phyloP scores from a whole-genome alignment of 2,888 invertebrate species.

The Prosapia bicincta region DNA sequence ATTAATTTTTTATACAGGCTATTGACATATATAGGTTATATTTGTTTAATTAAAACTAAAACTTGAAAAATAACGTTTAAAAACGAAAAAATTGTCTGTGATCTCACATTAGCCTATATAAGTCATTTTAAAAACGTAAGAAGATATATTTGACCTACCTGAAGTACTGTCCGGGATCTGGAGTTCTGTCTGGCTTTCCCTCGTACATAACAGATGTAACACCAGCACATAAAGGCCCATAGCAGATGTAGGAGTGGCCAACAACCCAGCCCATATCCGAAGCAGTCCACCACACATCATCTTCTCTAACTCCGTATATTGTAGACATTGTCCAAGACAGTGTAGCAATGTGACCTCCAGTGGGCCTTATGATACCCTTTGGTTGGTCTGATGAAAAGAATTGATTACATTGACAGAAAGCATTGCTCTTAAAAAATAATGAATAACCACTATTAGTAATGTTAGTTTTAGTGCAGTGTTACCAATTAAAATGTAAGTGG shows the following conservation, averaged over 20 bases:
- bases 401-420: too few species aligned
- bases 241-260: constrained; percentile 92
- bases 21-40: too few species aligned
- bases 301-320: constrained; percentile 72
- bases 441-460: too few species aligned
- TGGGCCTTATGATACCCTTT: constrained; percentile 82
- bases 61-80: too few species aligned
- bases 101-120: too few species aligned
- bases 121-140: too few species aligned
- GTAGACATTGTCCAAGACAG: constrained; percentile 80
- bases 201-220: constrained; percentile 81
- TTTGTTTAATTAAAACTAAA: too few species aligned
- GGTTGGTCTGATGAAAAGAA: constrained; percentile 53
- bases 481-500: too few species aligned
- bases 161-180: constrained; percentile 89
- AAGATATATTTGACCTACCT: constrained; percentile 54
- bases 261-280: constrained; percentile 92
- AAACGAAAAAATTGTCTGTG: too few species aligned
- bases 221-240: constrained; percentile 80
- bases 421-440: too few species aligned
- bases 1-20: too few species aligned
- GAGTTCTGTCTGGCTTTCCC: constrained; percentile 93
- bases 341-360: constrained; percentile 83
- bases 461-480: too few species aligned
- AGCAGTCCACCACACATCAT: constrained; percentile 88